A percentile compares a stretch with the other conserved stretches of the same genome.
These are phyloP conservation scores for Tineola bisselliella DNA, from an alignment of 2,888 invertebrate genomes.

Conservation along the genomic window DNA sequence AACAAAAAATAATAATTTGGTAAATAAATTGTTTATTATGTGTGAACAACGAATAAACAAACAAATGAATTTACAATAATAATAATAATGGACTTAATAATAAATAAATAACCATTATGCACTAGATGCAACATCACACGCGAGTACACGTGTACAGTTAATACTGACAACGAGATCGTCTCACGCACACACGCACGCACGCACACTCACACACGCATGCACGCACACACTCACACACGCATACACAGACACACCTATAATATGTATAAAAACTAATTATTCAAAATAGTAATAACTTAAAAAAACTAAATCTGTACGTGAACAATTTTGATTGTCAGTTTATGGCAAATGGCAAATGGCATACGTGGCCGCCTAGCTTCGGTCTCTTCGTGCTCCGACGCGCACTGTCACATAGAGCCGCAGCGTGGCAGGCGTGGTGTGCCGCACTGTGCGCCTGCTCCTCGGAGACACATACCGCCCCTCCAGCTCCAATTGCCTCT, in stretches of 20 bases:
- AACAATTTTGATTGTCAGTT: too few species aligned
- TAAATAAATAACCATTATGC: background rate
- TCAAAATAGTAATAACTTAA: background rate
- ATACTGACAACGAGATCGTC: conserved; percentile 52
- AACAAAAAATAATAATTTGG: conserved; percentile 39
- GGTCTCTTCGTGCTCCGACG: conserved; percentile 19
- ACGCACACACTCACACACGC: conserved; percentile 18
- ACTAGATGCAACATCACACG: background rate
- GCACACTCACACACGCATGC: background rate
- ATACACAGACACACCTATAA: background rate
- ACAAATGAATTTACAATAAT: too few species aligned
- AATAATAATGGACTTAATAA: too few species aligned
- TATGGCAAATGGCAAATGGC: too few species aligned
- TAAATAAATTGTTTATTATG: conserved; percentile 19
- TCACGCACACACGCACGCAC: conserved; percentile 19
- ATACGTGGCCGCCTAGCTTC: too few species aligned
- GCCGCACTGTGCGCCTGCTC: conserved; percentile 24
- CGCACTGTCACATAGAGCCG: conserved; percentile 48
- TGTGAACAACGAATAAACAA: too few species aligned
- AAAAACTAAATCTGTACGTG: background rate
- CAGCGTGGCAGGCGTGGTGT: conserved; percentile 39
- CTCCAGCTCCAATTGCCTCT: conserved; percentile 48
- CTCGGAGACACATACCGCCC: conserved; percentile 39
- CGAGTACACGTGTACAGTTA: conserved; percentile 24
- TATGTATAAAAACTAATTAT: background rate